phyloP scores from a whole-genome alignment of 2,888 invertebrate genomes.

The Apamea sordens region DNA sequence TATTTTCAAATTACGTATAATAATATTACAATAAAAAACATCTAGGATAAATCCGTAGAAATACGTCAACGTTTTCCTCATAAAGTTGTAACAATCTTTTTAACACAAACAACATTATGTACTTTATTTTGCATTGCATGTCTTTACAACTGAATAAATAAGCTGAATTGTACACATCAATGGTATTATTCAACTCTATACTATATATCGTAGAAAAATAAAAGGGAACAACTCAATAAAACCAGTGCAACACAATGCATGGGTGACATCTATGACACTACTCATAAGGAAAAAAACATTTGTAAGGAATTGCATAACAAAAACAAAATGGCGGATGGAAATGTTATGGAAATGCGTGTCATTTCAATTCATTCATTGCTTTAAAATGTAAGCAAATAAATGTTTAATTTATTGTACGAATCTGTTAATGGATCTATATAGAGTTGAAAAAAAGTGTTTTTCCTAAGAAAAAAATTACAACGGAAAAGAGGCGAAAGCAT shows the following conservation, averaged over 20 bases:
- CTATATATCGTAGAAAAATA: slow-evolving; percentile 18
- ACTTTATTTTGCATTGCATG: slow-evolving; percentile 30
- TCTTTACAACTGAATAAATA: slow-evolving; percentile 38
- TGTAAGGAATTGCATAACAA: neutral
- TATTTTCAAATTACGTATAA: neutral
- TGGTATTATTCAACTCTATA: slow-evolving; percentile 22
- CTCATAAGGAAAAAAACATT: slow-evolving; percentile 3
- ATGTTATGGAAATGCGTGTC: neutral
- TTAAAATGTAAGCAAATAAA: neutral
- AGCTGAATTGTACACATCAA: slow-evolving; percentile 5
- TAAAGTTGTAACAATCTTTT: neutral
- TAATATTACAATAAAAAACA: neutral
- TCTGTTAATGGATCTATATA: neutral
- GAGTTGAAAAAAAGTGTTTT: neutral
- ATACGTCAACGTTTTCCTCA: neutral
- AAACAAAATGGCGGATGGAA: slow-evolving; percentile 16
- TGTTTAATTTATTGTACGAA: neutral
- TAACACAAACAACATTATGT: slow-evolving; percentile 3
- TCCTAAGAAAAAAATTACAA: neutral
- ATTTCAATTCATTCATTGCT: neutral
- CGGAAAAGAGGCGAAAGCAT: neutral
- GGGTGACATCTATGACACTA: slow-evolving; percentile 24
- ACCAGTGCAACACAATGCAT: slow-evolving; percentile 37
- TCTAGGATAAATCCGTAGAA: neutral
- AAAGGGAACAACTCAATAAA: slow-evolving; percentile 31